These are phyloP conservation scores for Strigamia crassipes DNA, from an alignment of 2,888 invertebrate species.

Conservation along the genomic window DNA sequence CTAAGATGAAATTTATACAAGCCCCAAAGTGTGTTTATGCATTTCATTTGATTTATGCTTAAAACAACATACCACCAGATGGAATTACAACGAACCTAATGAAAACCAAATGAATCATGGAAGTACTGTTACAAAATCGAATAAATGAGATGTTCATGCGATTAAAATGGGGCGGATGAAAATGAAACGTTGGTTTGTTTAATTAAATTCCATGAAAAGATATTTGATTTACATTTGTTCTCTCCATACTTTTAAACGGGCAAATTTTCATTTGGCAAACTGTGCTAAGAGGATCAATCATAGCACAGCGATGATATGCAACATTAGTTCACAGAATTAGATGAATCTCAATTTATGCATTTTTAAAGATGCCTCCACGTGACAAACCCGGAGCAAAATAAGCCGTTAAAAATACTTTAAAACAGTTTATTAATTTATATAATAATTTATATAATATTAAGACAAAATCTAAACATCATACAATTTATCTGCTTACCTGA, in stretches of 20 bases:
- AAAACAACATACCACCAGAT: neutral
- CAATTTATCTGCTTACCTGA: no score
- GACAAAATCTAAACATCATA: no score
- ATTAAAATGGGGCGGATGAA: constrained; percentile 11
- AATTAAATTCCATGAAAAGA: constrained; percentile 11
- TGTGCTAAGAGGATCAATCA: neutral
- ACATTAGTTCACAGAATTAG: neutral
- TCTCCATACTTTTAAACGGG: neutral
- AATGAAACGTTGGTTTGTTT: constrained; percentile 6
- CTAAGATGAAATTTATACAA: neutral
- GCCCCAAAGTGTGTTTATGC: neutral
- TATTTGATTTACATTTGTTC: constrained; percentile 21
- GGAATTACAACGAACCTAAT: constrained; percentile 15
- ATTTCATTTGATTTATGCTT: neutral
- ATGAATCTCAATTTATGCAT: neutral
- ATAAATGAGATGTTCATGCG: constrained; percentile 21
- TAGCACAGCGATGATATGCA: neutral
- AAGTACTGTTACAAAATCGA: constrained; percentile 21
- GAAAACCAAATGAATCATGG: constrained; percentile 7
- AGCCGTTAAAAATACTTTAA: no score
- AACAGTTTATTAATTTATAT: no score
- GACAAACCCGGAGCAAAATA: neutral
- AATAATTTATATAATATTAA: no score
- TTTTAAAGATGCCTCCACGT: neutral
- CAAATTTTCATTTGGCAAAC: constrained; percentile 10